Conservation (phyloP, 2,113 vertebrate species). For the Ceyx cyanopectus region DNA sequence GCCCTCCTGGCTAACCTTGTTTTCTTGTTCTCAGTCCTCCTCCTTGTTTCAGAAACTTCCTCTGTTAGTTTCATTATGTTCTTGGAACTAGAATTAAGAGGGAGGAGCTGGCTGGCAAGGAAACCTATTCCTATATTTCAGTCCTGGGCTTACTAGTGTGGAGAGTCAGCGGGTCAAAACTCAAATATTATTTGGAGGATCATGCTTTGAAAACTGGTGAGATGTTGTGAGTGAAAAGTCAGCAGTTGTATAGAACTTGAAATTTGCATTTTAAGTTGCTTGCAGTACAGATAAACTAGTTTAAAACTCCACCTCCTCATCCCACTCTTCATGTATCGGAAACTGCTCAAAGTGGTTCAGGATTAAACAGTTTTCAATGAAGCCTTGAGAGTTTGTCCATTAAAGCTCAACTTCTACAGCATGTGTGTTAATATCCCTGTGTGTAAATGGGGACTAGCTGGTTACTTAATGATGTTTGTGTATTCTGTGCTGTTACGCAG, state of each 20-base stretch:
- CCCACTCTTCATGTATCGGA: not conserved
- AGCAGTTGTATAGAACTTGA: not conserved
- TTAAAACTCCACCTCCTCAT: not conserved
- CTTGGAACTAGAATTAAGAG: conserved; percentile 66
- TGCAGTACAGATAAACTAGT: not conserved
- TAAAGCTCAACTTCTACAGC: not conserved
- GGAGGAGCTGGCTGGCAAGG: conserved; percentile 58
- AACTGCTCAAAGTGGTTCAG: not conserved
- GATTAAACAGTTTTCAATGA: not conserved
- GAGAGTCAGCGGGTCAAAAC: not conserved
- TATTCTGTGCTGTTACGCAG: conserved; percentile 5
- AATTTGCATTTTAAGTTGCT: not conserved
- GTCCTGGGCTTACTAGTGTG: not conserved
- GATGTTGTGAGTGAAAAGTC: not conserved
- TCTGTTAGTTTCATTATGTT: conserved; percentile 66
- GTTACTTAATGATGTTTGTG: conserved; percentile 41
- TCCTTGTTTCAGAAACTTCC: conserved; percentile 70
- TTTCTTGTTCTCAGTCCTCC: conserved; percentile 51
- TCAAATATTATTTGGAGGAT: not conserved
- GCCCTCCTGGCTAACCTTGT: conserved; percentile 51
- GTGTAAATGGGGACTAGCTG: conserved; percentile 16
- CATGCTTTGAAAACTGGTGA: not conserved
- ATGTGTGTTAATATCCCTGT: conserved; percentile 18
- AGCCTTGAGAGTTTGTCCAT: not conserved
- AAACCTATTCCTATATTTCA: conserved; percentile 14